Evolutionary conservation across 1,140 invertebrate genomes (phyloP).

Genomic region (Scaptodrosophila lebanonensis): DNA sequence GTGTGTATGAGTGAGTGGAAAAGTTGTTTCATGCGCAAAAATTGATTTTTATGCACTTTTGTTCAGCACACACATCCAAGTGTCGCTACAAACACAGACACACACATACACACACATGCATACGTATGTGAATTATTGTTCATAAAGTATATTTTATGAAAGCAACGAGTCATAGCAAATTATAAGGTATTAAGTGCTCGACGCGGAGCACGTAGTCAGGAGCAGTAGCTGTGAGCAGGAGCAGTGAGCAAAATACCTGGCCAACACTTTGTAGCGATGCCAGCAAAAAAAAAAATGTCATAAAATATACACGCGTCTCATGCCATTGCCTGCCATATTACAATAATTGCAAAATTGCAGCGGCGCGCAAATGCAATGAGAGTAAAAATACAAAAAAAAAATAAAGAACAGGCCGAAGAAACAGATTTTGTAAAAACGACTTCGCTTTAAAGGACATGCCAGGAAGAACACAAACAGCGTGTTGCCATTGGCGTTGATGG

Average conservation of each 20-base stretch:
- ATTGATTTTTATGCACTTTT: conserved; percentile 75
- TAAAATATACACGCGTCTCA: conserved; percentile 36
- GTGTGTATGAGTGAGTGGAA: conserved; percentile 4
- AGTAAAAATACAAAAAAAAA: too few species aligned
- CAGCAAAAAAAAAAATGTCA: conserved; percentile 50
- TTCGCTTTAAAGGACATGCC: conserved; percentile 37
- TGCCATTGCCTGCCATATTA: conserved; percentile 41
- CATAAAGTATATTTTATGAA: conserved; percentile 75
- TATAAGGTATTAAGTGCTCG: conserved; percentile 73
- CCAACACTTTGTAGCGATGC: conserved; percentile 35
- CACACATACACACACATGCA: conserved; percentile 18
- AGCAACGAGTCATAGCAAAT: conserved; percentile 72
- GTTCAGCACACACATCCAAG: conserved; percentile 25
- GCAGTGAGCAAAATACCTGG: conserved; percentile 6
- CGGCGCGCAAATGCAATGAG: conserved; percentile 15
- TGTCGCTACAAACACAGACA: conserved; percentile 33
- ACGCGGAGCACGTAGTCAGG: conserved; percentile 52
- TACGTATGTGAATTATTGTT: conserved; percentile 71
- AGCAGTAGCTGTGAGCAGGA: not conserved
- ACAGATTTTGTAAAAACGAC: conserved; percentile 61
- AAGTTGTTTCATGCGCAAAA: conserved; percentile 66
- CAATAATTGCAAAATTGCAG: conserved; percentile 72
- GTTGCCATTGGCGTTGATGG: too few species aligned
- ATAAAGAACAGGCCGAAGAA: too few species aligned
- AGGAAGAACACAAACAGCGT: too few species aligned